A percentile compares a stretch with the other conserved stretches of the same genome.
phyloP scores from a whole-genome alignment of 2,888 invertebrate genomes.

The Drosophila longiperda region DNA sequence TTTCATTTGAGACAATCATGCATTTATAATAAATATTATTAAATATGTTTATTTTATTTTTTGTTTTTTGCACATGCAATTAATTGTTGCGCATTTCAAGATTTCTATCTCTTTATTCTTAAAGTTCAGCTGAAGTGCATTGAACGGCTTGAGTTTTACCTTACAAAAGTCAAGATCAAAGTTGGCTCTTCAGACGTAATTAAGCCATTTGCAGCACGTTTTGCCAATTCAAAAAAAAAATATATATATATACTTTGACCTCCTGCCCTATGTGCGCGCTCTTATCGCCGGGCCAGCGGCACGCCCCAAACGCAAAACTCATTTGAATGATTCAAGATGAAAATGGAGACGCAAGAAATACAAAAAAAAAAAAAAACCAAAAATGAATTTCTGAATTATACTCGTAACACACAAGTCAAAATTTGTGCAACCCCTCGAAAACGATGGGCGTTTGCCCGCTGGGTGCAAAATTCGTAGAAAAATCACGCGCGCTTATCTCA shows the following conservation, averaged over 20 bases:
- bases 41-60: not conserved
- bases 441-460: conserved; percentile 55
- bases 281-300: conserved; percentile 62
- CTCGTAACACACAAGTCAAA: conserved; percentile 48
- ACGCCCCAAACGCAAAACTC: conserved; percentile 58
- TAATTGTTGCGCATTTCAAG: conserved; percentile 40
- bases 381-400: conserved; percentile 37
- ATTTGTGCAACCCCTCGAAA: conserved; percentile 40
- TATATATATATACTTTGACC: conserved; percentile 41
- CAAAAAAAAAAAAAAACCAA: conserved; percentile 18
- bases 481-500: conserved; percentile 83
- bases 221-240: conserved; percentile 72
- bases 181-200: conserved; percentile 68
- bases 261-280: conserved; percentile 33
- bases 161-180: conserved; percentile 67
- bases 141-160: conserved; percentile 28
- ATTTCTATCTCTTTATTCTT: not conserved
- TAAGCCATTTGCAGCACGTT: conserved; percentile 78
- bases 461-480: conserved; percentile 78
- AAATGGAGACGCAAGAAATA: conserved; percentile 19
- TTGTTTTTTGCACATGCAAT: not conserved
- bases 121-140: conserved; percentile 6
- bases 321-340: conserved; percentile 50
- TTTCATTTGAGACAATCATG: not conserved
- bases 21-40: not conserved